These are phyloP conservation scores for Cheilosia vernalis DNA, from an alignment of 2,888 invertebrate genomes.

Conservation along the genomic window DNA sequence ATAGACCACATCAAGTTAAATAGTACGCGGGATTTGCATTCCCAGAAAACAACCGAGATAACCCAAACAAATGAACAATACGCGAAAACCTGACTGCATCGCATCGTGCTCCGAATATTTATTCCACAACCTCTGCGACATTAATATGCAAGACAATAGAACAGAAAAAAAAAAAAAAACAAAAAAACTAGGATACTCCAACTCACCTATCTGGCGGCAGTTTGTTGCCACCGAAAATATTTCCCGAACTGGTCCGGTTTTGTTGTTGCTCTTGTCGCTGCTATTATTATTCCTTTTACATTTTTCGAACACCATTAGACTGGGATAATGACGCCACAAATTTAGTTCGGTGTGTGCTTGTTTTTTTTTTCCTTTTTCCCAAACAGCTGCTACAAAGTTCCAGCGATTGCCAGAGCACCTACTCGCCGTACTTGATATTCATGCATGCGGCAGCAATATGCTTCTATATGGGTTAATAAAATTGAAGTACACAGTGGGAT, in stretches of 20 bases:
- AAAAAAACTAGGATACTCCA: constrained; percentile 36
- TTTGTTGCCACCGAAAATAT: constrained; percentile 55
- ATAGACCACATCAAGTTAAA: background rate
- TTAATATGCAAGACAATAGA: constrained; percentile 55
- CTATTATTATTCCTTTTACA: constrained; percentile 56
- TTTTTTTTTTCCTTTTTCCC: constrained; percentile 21
- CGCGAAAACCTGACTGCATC: constrained; percentile 46
- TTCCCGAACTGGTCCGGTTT: constrained; percentile 15
- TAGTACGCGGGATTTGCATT: constrained; percentile 20
- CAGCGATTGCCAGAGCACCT: constrained; percentile 21
- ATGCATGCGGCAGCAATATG: constrained; percentile 69
- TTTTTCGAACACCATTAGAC: constrained; percentile 67
- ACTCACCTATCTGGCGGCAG: constrained; percentile 38
- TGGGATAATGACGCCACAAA: constrained; percentile 65
- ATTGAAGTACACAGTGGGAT: constrained; percentile 56
- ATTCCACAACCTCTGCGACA: constrained; percentile 55
- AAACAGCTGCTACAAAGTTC: constrained; percentile 42
- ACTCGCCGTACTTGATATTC: constrained; percentile 61
- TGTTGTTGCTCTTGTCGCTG: constrained; percentile 27
- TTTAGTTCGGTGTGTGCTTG: constrained; percentile 21
- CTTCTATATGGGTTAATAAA: constrained; percentile 64
- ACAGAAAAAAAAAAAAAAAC: background rate
- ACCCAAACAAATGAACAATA: constrained; percentile 40
- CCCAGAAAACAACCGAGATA: background rate
- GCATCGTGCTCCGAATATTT: constrained; percentile 47